Conservation (phyloP, 1,140 invertebrate species). For the Formica exsecta region DNA sequence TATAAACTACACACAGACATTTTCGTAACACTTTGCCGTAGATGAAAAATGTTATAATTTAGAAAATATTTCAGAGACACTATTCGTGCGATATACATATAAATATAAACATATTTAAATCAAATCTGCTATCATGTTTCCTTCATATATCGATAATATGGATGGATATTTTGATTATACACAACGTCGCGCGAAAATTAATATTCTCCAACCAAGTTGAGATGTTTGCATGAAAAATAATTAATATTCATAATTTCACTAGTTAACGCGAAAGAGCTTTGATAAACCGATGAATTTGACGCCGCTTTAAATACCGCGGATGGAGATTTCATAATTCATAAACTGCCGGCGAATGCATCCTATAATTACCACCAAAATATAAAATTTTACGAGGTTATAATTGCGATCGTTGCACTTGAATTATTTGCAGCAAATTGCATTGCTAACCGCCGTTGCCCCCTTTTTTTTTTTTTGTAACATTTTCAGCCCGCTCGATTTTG, state of each 20-base stretch:
- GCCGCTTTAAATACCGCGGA: conserved; percentile 27
- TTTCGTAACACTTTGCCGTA: not conserved
- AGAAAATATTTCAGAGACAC: not conserved
- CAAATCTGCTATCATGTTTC: not conserved
- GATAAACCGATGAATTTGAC: conserved; percentile 22
- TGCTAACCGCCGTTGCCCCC: conserved; percentile 19
- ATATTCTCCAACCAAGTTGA: not conserved
- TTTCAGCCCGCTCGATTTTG: conserved; percentile 15
- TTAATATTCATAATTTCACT: conserved; percentile 36
- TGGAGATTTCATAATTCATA: conserved; percentile 39
- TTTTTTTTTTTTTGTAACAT: conserved; percentile 40
- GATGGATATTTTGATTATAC: not conserved
- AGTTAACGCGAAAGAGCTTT: conserved; percentile 3
- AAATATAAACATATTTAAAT: not conserved
- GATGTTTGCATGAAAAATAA: conserved; percentile 13
- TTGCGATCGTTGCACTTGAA: conserved; percentile 44
- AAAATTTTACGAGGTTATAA: conserved; percentile 38
- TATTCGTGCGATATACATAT: not conserved
- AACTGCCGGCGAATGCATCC: conserved; percentile 21
- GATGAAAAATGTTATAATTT: not conserved
- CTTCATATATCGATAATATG: not conserved
- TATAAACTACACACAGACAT: not conserved
- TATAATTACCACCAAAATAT: conserved; percentile 15
- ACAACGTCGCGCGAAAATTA: not conserved
- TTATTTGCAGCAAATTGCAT: conserved; percentile 49